Base-by-base conservation (phyloP, 2,113 vertebrate genomes). In the Nycticorax nycticorax region DNA sequence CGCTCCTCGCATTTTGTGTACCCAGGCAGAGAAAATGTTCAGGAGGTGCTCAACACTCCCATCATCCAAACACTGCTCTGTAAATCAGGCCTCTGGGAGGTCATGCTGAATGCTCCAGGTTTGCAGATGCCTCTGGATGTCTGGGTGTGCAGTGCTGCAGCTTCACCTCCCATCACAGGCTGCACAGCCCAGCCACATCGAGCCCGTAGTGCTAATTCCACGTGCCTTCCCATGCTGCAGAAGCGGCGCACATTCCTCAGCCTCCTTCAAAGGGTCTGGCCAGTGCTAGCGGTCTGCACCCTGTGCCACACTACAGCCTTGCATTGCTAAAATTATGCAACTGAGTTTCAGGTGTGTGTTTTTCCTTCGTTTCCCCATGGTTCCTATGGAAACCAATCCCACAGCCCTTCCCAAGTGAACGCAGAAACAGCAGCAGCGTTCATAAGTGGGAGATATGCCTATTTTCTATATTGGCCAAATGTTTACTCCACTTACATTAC, bases 361-460 rank as follows among this genome's bases (percentile, higher is more conserved):
- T 89, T 87, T 43, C 32, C 26, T 75, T 56, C 8, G 1, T 91
- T 91, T 89, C 26, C 41, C 82, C 28, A 32, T 57, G 28, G 84
- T 95, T 95, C 30, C 96, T 81, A 89, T 91, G 84, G 93, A 84
- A 96, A 92, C 80, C 7, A 53, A 75, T 87, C 62, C 76, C 69
- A 66, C 41, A 87, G 28, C 12, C 26, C 23, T 79, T 92, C 33
- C 30, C 0, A 1, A 56, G 77, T 22, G 69, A 86, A 59, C 1
- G 2, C 27, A 83, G 59, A 88, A 93, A 83, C 26, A 4, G 19
- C 79, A 59, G 45, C 32, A 71, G 37, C 10, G 55, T 57, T 89
- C 7, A 1, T 45, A 86, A 81, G 16, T 33, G 45, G 45, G 60
- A 92, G 26, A 81, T n/a, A 52, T 6, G 7, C 63, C 60, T 28